phyloP scores from a whole-genome alignment of 2,888 invertebrate species.

The Drosophila antonietae region DNA sequence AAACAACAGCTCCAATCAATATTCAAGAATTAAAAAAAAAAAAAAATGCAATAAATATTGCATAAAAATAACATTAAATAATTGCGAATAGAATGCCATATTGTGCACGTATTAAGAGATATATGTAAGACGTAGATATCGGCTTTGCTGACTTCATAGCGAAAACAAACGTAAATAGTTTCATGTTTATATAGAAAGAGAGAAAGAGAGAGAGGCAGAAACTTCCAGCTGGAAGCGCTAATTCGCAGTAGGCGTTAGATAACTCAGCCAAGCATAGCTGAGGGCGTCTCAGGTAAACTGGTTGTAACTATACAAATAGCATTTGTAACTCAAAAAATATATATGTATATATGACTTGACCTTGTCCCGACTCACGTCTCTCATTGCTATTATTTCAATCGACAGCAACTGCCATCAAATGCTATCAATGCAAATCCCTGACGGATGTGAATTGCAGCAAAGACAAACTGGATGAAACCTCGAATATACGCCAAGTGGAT shows the following conservation, averaged over 20 bases:
- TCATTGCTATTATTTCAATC: not conserved
- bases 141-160: conserved; percentile 63
- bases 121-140: conserved; percentile 19
- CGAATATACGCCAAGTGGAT: conserved; percentile 76
- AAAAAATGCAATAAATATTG: not conserved
- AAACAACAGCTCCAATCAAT: not conserved
- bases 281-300: conserved; percentile 53
- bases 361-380: conserved; percentile 9
- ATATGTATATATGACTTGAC: conserved; percentile 7
- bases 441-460: conserved; percentile 79
- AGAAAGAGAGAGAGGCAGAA: not conserved
- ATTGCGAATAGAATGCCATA: conserved; percentile 10
- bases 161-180: conserved; percentile 21
- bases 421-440: conserved; percentile 82
- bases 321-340: conserved; percentile 4
- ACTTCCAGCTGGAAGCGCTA: conserved; percentile 12
- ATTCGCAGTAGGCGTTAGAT: conserved; percentile 58
- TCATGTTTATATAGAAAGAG: not conserved
- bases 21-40: not conserved
- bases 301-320: conserved; percentile 46
- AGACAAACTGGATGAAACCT: conserved; percentile 72
- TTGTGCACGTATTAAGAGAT: conserved; percentile 38
- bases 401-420: conserved; percentile 81
- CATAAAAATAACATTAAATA: conserved; percentile 3
- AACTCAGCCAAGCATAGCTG: conserved; percentile 29